phyloP scores from a whole-genome alignment of 1,140 invertebrate species.

The Coptotermes formosanus region DNA sequence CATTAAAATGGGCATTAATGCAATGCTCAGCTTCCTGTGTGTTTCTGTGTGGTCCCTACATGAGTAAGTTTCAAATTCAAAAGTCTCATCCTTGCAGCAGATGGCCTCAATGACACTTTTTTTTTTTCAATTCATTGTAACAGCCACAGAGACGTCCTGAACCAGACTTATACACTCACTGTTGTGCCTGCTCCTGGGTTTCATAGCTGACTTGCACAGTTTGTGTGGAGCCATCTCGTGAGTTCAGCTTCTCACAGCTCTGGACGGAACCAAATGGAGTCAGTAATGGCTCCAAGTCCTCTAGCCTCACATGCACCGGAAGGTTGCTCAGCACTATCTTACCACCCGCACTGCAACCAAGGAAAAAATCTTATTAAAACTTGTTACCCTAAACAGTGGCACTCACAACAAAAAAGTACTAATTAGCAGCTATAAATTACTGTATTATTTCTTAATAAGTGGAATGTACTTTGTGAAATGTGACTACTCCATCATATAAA shows the following conservation, averaged over 20 bases:
- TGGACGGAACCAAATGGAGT: conserved; percentile 76
- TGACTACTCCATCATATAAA: no score
- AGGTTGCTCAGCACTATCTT: conserved; percentile 78
- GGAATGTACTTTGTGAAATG: no score
- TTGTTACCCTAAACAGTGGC: no score
- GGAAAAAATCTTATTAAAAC: no score
- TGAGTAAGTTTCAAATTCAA: no score
- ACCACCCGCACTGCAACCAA: conserved; percentile 29
- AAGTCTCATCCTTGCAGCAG: not conserved
- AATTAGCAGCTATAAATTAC: no score
- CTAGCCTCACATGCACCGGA: conserved; percentile 73
- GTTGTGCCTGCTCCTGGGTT: conserved; percentile 82
- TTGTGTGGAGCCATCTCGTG: conserved; percentile 74
- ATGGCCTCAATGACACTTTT: not conserved
- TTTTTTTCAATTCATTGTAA: not conserved
- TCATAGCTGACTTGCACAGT: conserved; percentile 83
- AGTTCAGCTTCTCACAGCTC: conserved; percentile 75
- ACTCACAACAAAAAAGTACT: no score
- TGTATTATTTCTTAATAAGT: no score
- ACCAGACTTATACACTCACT: conserved; percentile 62
- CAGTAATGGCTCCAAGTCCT: conserved; percentile 82
- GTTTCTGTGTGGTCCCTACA: not conserved
- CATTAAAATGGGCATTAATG: no score
- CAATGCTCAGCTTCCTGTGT: no score
- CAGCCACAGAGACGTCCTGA: no score